Evolutionary conservation across 1,140 invertebrate species (phyloP).

Genomic region (Mylabris phalerata): DNA sequence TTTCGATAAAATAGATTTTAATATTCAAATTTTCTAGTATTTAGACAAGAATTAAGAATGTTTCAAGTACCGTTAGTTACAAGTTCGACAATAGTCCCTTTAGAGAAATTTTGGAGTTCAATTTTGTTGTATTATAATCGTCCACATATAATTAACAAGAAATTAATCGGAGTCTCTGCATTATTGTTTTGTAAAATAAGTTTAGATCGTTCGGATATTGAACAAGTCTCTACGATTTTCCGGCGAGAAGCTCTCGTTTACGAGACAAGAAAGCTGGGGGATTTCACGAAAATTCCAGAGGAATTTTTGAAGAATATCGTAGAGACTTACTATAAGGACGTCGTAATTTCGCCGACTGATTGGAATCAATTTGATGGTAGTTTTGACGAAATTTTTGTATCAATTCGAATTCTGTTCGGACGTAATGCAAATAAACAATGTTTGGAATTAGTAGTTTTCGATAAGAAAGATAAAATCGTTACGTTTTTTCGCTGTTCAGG

Average conservation of each 20-base stretch:
- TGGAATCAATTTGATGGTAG: conserved; percentile 16
- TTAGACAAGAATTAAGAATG: conserved; percentile 26
- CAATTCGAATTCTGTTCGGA: conserved; percentile 33
- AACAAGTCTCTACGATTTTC: conserved; percentile 26
- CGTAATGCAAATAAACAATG: conserved; percentile 22
- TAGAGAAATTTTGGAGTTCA: conserved; percentile 33
- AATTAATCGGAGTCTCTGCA: conserved; percentile 28
- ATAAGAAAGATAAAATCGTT: conserved; percentile 30
- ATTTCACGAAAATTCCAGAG: conserved; percentile 23
- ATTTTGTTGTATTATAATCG: conserved; percentile 34
- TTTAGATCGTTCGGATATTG: conserved; percentile 18
- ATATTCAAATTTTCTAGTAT: conserved; percentile 29
- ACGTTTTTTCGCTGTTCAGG: conserved; percentile 29
- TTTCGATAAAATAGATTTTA: neutral
- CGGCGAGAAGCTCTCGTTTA: conserved; percentile 29
- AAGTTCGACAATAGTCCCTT: conserved; percentile 23
- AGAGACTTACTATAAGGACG: conserved; percentile 33
- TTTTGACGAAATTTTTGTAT: conserved; percentile 30
- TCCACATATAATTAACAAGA: conserved; percentile 37
- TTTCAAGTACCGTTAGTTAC: conserved; percentile 35
- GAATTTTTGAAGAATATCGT: conserved; percentile 31
- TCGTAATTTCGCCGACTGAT: conserved; percentile 17
- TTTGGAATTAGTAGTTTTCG: conserved; percentile 36
- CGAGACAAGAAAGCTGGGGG: conserved; percentile 30
- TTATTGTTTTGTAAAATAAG: conserved; percentile 28